Percentiles rank a stretch among this genome's conserved stretches.
Evolutionary conservation across 2,113 vertebrate genomes (phyloP).

Genomic region (Rhinolophus sinicus): DNA sequence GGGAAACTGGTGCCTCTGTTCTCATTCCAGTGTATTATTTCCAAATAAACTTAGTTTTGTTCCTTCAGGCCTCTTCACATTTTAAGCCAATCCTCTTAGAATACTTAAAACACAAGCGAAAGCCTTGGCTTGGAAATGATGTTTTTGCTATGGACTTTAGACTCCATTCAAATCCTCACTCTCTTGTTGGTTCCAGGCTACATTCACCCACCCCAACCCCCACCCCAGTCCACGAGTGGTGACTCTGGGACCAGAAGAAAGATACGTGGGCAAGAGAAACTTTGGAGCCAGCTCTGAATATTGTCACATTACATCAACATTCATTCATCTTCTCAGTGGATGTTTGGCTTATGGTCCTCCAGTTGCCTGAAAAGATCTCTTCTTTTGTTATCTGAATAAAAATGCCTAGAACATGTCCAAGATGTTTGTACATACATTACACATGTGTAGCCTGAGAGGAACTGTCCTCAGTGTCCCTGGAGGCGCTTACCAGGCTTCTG

Average conservation of each 20-base stretch:
- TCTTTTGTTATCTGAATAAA: not conserved
- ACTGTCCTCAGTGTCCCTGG: not conserved
- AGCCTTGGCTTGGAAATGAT: not conserved
- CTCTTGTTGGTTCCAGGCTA: not conserved
- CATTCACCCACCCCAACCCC: not conserved
- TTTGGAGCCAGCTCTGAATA: not conserved
- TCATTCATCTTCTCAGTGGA: not conserved
- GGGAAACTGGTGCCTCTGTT: not conserved
- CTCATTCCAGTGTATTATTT: not conserved
- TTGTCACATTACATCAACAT: not conserved
- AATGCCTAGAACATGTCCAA: not conserved
- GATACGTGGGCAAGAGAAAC: not conserved
- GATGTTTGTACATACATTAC: not conserved
- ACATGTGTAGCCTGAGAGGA: not conserved
- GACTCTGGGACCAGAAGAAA: not conserved
- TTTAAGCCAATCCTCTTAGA: not conserved
- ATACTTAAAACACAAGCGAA: not conserved
- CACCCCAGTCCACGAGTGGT: not conserved
- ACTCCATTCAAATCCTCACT: not conserved
- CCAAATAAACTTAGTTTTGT: conserved; percentile 1
- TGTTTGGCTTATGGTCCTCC: not conserved
- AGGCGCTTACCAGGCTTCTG: not conserved
- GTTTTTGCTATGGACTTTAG: not conserved
- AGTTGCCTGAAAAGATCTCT: not conserved
- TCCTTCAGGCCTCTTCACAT: not conserved